Conservation (phyloP, 2,113 vertebrate species). For the Pelecanoides urinatrix region DNA sequence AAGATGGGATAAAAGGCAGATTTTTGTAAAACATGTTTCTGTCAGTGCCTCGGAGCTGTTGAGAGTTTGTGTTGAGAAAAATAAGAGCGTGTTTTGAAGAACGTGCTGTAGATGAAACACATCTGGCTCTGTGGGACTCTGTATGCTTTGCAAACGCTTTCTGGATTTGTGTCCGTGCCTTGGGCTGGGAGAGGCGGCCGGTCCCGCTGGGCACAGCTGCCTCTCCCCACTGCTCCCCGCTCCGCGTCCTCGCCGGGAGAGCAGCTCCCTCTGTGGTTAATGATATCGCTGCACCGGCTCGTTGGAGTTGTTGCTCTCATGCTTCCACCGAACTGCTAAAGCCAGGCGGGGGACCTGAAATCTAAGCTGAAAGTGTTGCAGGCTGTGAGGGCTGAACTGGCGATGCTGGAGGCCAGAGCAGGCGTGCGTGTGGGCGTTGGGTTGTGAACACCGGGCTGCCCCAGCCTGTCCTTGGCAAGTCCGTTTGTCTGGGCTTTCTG, state of each 20-base stretch:
- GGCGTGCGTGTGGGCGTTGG: not conserved
- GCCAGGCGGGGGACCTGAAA: not conserved
- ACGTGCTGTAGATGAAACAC: not conserved
- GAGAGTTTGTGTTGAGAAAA: not conserved
- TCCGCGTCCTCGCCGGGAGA: fast-evolving
- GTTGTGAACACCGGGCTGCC: fast-evolving
- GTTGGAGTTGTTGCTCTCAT: not conserved
- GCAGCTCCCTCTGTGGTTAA: fast-evolving
- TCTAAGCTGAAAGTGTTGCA: not conserved
- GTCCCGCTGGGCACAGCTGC: fast-evolving
- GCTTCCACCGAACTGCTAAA: not conserved
- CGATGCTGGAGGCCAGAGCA: not conserved
- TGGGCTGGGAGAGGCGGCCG: not conserved
- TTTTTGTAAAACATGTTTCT: not conserved
- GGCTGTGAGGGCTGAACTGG: not conserved
- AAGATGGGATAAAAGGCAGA: not conserved
- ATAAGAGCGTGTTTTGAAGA: not conserved
- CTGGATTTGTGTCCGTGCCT: fast-evolving
- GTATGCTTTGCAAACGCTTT: fast-evolving
- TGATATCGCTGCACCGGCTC: fast-evolving
- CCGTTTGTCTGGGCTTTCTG: not conserved
- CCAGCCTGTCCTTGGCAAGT: not conserved
- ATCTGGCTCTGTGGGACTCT: not conserved
- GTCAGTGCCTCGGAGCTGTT: not conserved
- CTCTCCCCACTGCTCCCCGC: not conserved